Percentiles rank a stretch among this genome's conserved stretches.
Evolutionary conservation across 2,797 vertebrate species (phyloP).

Genomic region (Lacerta agilis): DNA sequence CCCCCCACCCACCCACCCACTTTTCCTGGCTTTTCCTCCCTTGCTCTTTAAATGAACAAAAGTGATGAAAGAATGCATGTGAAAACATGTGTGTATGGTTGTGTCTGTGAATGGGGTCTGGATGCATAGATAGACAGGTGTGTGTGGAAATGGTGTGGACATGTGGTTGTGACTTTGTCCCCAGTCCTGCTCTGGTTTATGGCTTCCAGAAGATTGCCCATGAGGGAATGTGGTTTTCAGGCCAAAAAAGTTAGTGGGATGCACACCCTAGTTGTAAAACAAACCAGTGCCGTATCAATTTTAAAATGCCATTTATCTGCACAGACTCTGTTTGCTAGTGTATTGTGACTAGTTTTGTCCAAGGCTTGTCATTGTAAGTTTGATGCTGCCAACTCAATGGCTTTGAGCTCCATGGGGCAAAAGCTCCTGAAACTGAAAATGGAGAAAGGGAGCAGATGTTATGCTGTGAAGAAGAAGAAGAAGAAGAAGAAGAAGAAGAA

Average conservation of each 20-base stretch:
- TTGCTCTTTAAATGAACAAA: neutral
- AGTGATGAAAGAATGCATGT: neutral
- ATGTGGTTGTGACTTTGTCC: too few species aligned
- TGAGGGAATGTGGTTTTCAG: too few species aligned
- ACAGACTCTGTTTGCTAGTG: too few species aligned
- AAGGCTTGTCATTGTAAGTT: neutral
- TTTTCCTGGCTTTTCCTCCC: neutral
- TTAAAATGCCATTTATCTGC: neutral
- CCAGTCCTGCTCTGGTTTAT: too few species aligned
- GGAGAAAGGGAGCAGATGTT: neutral
- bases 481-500: too few species aligned
- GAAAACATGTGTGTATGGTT: too few species aligned
- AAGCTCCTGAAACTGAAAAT: constrained; percentile 5
- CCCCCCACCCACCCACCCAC: too few species aligned
- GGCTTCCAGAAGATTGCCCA: too few species aligned
- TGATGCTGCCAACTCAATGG: neutral
- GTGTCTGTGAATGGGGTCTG: too few species aligned
- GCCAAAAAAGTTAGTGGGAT: neutral
- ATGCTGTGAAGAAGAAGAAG: neutral
- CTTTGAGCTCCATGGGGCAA: neutral
- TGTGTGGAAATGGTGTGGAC: too few species aligned
- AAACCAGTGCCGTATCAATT: neutral
- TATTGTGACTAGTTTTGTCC: neutral
- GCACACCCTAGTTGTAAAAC: neutral
- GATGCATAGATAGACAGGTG: too few species aligned